These are phyloP conservation scores for Hymenochirus boettgeri DNA, from an alignment of 2,113 vertebrate species.

Conservation along the genomic window DNA sequence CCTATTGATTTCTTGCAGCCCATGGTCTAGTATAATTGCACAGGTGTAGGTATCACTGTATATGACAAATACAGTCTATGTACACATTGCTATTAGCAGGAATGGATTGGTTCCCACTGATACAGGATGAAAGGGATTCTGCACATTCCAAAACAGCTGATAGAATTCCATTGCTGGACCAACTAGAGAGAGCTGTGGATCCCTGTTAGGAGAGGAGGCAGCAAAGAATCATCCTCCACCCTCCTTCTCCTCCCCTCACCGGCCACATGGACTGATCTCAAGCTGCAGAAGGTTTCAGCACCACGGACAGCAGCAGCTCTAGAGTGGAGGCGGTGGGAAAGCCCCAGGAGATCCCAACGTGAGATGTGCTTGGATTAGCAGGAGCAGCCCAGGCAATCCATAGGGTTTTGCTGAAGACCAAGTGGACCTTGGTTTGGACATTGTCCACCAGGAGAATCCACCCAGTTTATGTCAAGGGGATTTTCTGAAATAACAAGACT, in stretches of 20 bases:
- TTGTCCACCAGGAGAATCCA: neutral
- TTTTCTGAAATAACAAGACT: conserved; percentile 5
- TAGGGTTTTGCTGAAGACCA: conserved; percentile 3
- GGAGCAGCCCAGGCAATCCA: too few relatives aligned
- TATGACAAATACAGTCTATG: too few relatives aligned
- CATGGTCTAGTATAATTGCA: too few relatives aligned
- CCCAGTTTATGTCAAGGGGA: neutral
- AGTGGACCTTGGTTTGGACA: conserved; percentile 6
- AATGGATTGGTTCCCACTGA: too few relatives aligned
- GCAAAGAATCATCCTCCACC: too few relatives aligned
- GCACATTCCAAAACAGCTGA: conserved; percentile 36
- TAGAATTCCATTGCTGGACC: conserved; percentile 23
- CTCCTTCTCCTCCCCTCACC: conserved; percentile 2
- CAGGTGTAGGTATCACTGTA: too few relatives aligned
- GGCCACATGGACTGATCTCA: neutral
- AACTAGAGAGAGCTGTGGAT: conserved; percentile 40
- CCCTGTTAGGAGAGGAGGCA: conserved; percentile 4
- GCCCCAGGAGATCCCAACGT: conserved; percentile 14
- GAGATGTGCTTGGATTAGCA: neutral
- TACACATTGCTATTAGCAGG: too few relatives aligned
- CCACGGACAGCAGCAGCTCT: conserved; percentile 11
- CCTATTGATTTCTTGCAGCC: too few relatives aligned
- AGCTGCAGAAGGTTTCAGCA: neutral
- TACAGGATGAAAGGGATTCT: neutral
- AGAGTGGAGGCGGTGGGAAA: neutral